Percentiles rank a stretch among this genome's conserved stretches.
phyloP scores from a whole-genome alignment of 2,888 invertebrate species.

The Cryptocephalus primarius region DNA sequence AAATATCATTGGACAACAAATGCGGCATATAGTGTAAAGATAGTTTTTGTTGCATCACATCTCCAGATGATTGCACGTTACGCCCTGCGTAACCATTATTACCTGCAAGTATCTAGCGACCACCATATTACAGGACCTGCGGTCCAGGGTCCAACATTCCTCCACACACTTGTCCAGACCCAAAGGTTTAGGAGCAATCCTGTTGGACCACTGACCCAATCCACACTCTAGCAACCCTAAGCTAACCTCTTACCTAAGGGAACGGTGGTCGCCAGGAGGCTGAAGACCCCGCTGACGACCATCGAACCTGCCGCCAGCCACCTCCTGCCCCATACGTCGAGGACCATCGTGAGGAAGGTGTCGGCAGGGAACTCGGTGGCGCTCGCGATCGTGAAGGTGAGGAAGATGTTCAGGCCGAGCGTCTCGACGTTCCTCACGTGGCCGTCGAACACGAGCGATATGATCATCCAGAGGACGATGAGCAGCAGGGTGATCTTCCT shows the following conservation, averaged over 20 bases:
- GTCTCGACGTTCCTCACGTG: slow-evolving; percentile 83
- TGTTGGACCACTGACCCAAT: no score
- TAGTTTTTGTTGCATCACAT: no score
- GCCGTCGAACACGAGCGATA: slow-evolving; percentile 77
- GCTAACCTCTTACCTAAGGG: slow-evolving; percentile 55
- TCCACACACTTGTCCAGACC: no score
- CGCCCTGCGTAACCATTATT: no score
- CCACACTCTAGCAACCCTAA: no score
- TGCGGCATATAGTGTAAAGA: no score
- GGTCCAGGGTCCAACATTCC: no score
- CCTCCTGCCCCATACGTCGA: slow-evolving; percentile 73
- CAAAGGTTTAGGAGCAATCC: no score
- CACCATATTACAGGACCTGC: no score
- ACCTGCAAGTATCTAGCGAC: no score
- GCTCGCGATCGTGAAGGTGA: slow-evolving; percentile 75
- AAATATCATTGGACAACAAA: no score
- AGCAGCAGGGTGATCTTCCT: slow-evolving; percentile 66
- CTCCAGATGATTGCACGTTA: no score
- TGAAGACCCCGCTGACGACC: slow-evolving; percentile 70
- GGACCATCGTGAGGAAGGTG: slow-evolving; percentile 62
- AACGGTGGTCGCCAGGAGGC: slow-evolving; percentile 63
- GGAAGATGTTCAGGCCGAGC: slow-evolving; percentile 68
- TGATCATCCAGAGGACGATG: slow-evolving; percentile 82
- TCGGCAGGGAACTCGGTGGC: slow-evolving; percentile 80
- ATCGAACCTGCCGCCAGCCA: slow-evolving; percentile 79